Percentiles rank a stretch among this genome's conserved stretches.
Evolutionary conservation across 1,140 invertebrate species (phyloP).

Genomic region (Anastrepha obliqua): DNA sequence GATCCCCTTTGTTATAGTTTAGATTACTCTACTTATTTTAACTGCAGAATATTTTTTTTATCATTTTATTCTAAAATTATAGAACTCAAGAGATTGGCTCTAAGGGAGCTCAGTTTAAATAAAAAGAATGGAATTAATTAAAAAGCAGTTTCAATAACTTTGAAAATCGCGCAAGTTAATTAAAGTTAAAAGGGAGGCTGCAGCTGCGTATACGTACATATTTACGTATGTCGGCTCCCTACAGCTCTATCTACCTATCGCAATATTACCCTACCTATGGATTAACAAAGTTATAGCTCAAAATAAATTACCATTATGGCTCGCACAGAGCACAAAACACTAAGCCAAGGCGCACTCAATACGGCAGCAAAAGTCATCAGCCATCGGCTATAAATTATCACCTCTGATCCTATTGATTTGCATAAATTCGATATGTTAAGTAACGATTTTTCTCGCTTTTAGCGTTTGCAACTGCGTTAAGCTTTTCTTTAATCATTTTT

Average conservation of each 20-base stretch:
- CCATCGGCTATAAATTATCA: constrained; percentile 54
- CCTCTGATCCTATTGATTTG: constrained; percentile 55
- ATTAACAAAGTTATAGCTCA: background rate
- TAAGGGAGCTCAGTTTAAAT: too few relatives aligned
- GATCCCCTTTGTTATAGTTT: too few relatives aligned
- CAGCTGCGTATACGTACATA: background rate
- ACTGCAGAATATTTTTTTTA: too few relatives aligned
- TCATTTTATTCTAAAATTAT: too few relatives aligned
- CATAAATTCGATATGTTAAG: constrained; percentile 54
- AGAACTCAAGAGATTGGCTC: too few relatives aligned
- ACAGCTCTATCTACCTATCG: background rate
- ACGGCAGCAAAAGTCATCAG: constrained; percentile 41
- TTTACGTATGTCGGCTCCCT: background rate
- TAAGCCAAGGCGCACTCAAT: constrained; percentile 37
- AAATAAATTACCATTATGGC: constrained; percentile 18
- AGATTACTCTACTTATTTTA: too few relatives aligned
- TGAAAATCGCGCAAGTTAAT: too few relatives aligned
- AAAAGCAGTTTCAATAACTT: too few relatives aligned
- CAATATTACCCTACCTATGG: background rate
- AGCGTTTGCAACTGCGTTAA: constrained; percentile 17
- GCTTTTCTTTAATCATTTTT: constrained; percentile 48
- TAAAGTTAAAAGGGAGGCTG: too few relatives aligned
- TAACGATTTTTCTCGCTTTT: constrained; percentile 48
- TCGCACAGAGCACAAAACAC: background rate
- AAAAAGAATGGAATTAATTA: too few relatives aligned